A percentile compares a stretch with the other conserved stretches of the same genome.
These are phyloP conservation scores for Caenorhabditis japonica DNA, from an alignment of 2,888 invertebrate genomes.

Conservation along the genomic window DNA sequence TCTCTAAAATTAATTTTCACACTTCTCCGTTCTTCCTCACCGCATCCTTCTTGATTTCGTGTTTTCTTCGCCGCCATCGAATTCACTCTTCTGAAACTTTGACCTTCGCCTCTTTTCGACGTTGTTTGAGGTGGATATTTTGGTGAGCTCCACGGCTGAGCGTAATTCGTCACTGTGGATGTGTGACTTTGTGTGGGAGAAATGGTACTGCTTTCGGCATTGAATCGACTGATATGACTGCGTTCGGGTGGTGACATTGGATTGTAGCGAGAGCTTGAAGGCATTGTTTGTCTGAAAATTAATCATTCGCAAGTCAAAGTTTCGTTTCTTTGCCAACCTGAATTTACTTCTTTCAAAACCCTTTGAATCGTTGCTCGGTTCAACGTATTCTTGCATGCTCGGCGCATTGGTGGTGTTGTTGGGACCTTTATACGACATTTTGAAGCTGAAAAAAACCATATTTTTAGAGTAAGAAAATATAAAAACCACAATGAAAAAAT, in stretches of 20 bases:
- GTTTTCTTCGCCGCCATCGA: slow-evolving; percentile 11
- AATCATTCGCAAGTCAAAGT: background rate
- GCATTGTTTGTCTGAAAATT: slow-evolving; percentile 33
- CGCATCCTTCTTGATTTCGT: background rate
- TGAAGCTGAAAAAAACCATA: no score
- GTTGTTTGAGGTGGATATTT: background rate
- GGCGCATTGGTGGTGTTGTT: background rate
- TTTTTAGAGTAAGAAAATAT: no score
- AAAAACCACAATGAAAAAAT: no score
- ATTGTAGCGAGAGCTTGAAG: slow-evolving; percentile 27
- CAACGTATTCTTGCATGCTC: background rate
- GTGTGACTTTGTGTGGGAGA: slow-evolving; percentile 35
- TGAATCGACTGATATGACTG: background rate
- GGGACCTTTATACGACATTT: slow-evolving; percentile 4
- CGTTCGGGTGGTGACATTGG: slow-evolving; percentile 14
- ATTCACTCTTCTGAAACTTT: slow-evolving; percentile 10
- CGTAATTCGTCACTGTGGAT: slow-evolving; percentile 35
- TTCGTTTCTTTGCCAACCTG: slow-evolving; percentile 9
- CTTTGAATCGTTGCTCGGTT: background rate
- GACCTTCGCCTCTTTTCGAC: background rate
- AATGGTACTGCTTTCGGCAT: background rate
- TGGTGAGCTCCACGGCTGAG: slow-evolving; percentile 38
- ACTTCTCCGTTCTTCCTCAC: background rate
- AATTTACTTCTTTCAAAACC: slow-evolving; percentile 24
- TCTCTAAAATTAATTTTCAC: slow-evolving; percentile 31